Conservation (phyloP, 2,888 invertebrate species). For the Boloria euphrosyne region DNA sequence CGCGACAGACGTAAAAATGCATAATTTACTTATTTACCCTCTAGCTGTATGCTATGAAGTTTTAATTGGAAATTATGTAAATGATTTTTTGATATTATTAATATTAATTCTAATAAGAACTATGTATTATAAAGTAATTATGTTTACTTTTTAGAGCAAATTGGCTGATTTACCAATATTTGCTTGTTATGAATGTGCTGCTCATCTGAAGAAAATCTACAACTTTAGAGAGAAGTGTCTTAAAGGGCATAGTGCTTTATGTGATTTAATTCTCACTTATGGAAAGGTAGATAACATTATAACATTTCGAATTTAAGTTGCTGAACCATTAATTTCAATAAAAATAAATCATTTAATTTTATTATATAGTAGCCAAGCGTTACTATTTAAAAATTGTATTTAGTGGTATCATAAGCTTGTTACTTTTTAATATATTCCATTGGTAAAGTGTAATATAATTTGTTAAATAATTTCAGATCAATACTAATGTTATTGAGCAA, state of each 20-base stretch:
- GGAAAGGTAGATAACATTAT: slow-evolving; percentile 54
- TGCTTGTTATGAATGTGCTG: slow-evolving; percentile 65
- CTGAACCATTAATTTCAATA: no score
- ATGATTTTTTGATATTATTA: slow-evolving; percentile 41
- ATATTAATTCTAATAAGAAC: neutral
- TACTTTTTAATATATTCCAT: neutral
- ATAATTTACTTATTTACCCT: slow-evolving; percentile 55
- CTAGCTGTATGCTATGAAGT: slow-evolving; percentile 59
- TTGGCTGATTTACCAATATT: slow-evolving; percentile 52
- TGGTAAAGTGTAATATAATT: neutral
- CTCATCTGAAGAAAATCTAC: slow-evolving; percentile 59
- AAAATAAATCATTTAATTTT: no score
- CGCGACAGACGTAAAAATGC: slow-evolving; percentile 59
- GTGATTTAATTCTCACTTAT: slow-evolving; percentile 51
- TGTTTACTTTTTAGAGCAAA: slow-evolving; percentile 22
- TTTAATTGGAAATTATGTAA: slow-evolving; percentile 62
- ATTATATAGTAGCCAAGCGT: no score
- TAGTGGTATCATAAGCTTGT: no score
- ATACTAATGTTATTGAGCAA: slow-evolving; percentile 47
- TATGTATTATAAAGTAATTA: neutral
- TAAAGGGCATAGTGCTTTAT: slow-evolving; percentile 56
- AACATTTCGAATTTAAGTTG: no score
- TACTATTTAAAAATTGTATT: no score
- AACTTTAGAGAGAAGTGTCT: slow-evolving; percentile 62
- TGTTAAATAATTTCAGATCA: slow-evolving; percentile 47